Evolutionary conservation across 1,140 invertebrate genomes (phyloP).

Genomic region (Drosophila pachea): DNA sequence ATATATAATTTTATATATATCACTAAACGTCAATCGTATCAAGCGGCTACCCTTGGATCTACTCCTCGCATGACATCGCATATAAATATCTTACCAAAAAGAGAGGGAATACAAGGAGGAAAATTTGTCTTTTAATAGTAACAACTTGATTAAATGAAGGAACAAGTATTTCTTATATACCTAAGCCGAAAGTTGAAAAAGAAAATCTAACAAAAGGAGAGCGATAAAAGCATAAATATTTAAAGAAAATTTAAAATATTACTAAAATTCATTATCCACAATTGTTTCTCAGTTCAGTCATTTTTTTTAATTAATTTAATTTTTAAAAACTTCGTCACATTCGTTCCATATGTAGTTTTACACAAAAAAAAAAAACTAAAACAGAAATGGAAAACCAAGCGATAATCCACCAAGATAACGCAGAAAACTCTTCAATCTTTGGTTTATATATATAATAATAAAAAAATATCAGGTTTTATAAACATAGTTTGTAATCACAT

Average conservation of each 20-base stretch:
- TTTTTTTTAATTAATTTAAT: conserved; percentile 24
- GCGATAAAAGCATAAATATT: background rate
- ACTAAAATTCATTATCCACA: conserved; percentile 1
- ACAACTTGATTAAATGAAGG: conserved; percentile 26
- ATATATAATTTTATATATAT: background rate
- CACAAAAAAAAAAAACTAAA: conserved; percentile 2
- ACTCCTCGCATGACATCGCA: conserved; percentile 21
- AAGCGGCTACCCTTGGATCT: background rate
- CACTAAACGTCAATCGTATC: background rate
- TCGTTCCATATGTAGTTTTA: conserved; percentile 50
- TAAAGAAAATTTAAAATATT: conserved; percentile 1
- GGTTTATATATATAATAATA: background rate
- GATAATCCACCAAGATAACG: conserved; percentile 46
- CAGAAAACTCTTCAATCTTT: conserved; percentile 10
- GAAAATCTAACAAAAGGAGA: background rate
- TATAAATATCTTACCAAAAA: conserved; percentile 33
- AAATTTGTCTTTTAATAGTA: conserved; percentile 15
- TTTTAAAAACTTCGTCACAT: conserved; percentile 59
- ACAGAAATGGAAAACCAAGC: conserved; percentile 28
- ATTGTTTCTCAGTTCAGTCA: background rate
- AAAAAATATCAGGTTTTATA: conserved; percentile 54
- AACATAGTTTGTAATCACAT: conserved; percentile 54
- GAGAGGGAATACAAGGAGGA: background rate
- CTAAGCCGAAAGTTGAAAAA: conserved; percentile 13
- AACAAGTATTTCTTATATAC: conserved; percentile 28